A percentile compares a stretch with the other conserved stretches of the same genome.
phyloP scores from a whole-genome alignment of 1,140 invertebrate genomes.

The Ylistrum balloti region DNA sequence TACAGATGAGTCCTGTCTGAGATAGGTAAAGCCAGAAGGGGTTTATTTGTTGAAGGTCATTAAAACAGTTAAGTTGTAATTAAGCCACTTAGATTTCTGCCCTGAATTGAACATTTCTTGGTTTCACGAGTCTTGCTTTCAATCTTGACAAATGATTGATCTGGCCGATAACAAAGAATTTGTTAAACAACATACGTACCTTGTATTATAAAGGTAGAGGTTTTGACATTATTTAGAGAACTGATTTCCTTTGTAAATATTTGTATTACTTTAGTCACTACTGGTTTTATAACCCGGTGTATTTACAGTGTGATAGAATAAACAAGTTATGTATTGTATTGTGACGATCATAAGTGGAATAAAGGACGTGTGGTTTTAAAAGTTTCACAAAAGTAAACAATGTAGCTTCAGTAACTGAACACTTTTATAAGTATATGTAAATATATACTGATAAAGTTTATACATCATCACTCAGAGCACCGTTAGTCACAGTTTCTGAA shows the following conservation, averaged over 20 bases:
- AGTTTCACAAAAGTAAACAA: neutral
- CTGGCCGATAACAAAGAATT: neutral
- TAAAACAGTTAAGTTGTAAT: too few species aligned
- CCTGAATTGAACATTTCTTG: too few species aligned
- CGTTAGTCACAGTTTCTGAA: neutral
- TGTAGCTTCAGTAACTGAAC: neutral
- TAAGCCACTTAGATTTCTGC: too few species aligned
- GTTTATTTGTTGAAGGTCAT: too few species aligned
- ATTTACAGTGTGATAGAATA: neutral
- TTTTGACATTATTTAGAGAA: neutral
- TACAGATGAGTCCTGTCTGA: too few species aligned
- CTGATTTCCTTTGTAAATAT: conserved; percentile 29
- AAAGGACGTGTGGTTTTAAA: neutral
- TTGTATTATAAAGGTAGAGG: neutral
- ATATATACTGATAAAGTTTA: neutral
- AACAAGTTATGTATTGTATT: neutral
- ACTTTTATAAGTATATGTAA: neutral
- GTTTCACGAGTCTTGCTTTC: too few species aligned
- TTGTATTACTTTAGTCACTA: neutral
- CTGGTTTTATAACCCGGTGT: neutral
- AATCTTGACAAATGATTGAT: too few species aligned
- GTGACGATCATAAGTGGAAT: neutral
- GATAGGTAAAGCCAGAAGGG: too few species aligned
- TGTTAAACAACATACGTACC: neutral
- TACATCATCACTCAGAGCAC: neutral